Conservation (phyloP, 1,140 invertebrate genomes). For the Monomorium pharaonis region DNA sequence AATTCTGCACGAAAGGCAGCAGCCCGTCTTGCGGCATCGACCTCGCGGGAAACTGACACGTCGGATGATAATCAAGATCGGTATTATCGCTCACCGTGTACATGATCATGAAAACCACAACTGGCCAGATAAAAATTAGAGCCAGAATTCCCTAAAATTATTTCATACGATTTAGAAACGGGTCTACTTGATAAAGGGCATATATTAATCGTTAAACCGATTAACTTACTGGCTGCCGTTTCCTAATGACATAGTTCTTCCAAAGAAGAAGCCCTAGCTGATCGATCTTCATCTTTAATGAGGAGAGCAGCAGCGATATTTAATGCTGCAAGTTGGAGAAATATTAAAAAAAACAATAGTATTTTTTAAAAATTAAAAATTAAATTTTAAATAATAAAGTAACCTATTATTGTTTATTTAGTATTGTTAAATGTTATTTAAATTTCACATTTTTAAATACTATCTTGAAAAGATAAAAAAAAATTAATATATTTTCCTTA, state of each 20-base stretch:
- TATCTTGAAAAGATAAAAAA: neutral
- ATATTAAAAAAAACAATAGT: neutral
- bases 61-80: slow-evolving; percentile 85
- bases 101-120: slow-evolving; percentile 84
- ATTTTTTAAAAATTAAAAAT: neutral
- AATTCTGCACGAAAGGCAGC: slow-evolving; percentile 88
- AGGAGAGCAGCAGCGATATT: neutral
- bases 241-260: slow-evolving; percentile 87
- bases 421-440: no score
- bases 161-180: neutral
- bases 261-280: slow-evolving; percentile 87
- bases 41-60: slow-evolving; percentile 88
- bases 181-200: neutral
- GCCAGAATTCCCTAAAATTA: slow-evolving; percentile 85
- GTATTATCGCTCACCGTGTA: slow-evolving; percentile 86
- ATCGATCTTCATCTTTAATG: slow-evolving; percentile 76
- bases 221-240: slow-evolving; percentile 85
- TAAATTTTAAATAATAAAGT: neutral
- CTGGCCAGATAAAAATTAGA: slow-evolving; percentile 85
- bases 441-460: neutral
- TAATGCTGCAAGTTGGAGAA: slow-evolving; percentile 5
- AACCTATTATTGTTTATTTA: no score
- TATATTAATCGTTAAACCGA: neutral
- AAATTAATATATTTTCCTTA: neutral
- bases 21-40: slow-evolving; percentile 87